phyloP scores from a whole-genome alignment of 1,140 invertebrate genomes.

The Pseudomyrmex sp. region DNA sequence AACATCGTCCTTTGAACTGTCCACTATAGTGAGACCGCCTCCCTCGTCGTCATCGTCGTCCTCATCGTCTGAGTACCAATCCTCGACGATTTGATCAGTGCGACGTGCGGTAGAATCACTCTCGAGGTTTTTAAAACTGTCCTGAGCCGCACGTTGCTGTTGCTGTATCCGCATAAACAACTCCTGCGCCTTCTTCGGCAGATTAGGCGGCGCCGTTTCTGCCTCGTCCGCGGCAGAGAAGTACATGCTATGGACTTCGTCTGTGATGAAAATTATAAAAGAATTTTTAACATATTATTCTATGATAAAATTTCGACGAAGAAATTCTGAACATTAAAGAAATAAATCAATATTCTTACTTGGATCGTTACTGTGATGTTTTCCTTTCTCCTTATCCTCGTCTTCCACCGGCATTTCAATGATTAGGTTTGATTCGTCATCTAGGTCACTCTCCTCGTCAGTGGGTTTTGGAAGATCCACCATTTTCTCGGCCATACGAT shows the following conservation, averaged over 20 bases:
- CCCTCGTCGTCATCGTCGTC: conserved; percentile 86
- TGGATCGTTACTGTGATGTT: conserved; percentile 44
- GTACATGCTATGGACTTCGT: conserved; percentile 68
- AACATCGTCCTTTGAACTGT: conserved; percentile 78
- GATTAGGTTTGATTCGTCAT: conserved; percentile 81
- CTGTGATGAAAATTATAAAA: conserved; percentile 65
- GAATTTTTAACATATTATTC: not conserved
- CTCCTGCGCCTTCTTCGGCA: conserved; percentile 89
- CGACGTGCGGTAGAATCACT: conserved; percentile 86
- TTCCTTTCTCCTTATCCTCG: conserved; percentile 77
- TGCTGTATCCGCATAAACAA: conserved; percentile 89
- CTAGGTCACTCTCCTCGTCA: conserved; percentile 83
- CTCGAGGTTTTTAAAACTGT: conserved; percentile 83
- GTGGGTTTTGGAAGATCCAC: conserved; percentile 79
- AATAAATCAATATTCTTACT: conserved; percentile 13
- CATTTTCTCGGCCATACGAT: conserved; percentile 81
- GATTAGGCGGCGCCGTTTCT: conserved; percentile 84
- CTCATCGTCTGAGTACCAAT: conserved; percentile 93
- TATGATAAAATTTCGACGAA: not conserved
- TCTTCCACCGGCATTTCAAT: conserved; percentile 83
- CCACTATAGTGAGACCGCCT: conserved; percentile 83
- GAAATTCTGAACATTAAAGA: not conserved
- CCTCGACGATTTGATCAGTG: conserved; percentile 87
- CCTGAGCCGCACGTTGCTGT: conserved; percentile 87
- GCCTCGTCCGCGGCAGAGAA: conserved; percentile 54